Percentiles rank a stretch among this genome's conserved stretches.
Evolutionary conservation across 1,140 invertebrate genomes (phyloP).

Genomic region (Mesaphorura yosii): DNA sequence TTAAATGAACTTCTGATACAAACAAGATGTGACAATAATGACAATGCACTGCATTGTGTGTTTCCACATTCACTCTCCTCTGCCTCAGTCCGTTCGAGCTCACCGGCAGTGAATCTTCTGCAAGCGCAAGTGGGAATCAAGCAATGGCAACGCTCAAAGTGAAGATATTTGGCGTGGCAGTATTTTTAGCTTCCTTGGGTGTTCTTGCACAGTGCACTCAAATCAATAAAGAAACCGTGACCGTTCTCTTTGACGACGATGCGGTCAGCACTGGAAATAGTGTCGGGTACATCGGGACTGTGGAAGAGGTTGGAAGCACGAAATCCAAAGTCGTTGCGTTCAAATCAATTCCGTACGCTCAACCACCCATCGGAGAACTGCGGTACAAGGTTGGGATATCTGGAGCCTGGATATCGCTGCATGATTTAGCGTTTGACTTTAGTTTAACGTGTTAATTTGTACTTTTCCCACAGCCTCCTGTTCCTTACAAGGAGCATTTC

Average conservation of each 20-base stretch:
- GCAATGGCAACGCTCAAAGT: background rate
- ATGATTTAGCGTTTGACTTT: background rate
- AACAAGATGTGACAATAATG: no score
- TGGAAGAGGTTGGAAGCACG: slow-evolving; percentile 15
- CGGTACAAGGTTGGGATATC: slow-evolving; percentile 34
- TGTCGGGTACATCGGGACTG: slow-evolving; percentile 16
- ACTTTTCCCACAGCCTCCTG: slow-evolving; percentile 26
- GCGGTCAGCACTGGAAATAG: background rate
- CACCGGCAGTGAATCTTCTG: background rate
- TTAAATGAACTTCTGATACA: no score
- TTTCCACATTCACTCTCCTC: no score
- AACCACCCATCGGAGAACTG: slow-evolving; percentile 35
- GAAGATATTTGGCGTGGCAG: background rate
- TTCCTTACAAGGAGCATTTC: slow-evolving; percentile 13
- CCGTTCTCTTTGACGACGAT: slow-evolving; percentile 5
- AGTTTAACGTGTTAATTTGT: background rate
- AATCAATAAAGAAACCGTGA: background rate
- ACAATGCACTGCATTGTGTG: no score
- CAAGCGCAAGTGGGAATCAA: background rate
- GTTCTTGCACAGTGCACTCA: background rate
- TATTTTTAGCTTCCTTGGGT: background rate
- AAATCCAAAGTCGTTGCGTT: slow-evolving; percentile 30
- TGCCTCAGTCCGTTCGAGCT: no score
- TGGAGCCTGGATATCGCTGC: background rate
- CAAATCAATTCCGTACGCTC: slow-evolving; percentile 38